Conservation (phyloP, 1,140 invertebrate genomes). For the Drosophila tani region DNA sequence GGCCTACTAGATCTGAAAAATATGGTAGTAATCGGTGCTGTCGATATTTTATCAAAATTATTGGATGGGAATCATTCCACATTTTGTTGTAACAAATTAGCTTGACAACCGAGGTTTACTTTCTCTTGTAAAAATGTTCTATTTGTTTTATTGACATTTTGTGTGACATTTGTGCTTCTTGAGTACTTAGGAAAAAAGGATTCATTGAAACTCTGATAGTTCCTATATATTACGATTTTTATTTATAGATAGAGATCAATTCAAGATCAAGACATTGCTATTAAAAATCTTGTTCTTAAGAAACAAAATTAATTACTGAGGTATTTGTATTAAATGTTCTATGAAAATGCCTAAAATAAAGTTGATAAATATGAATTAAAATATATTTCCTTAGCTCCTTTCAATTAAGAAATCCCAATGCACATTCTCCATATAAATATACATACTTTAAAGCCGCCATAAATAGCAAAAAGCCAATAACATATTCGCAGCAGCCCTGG, state of each 20-base stretch:
- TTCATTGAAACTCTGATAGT: too few relatives aligned
- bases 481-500: background rate
- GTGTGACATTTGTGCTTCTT: slow-evolving; percentile 2
- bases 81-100: slow-evolving; percentile 42
- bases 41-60: too few relatives aligned
- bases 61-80: too few relatives aligned
- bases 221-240: too few relatives aligned
- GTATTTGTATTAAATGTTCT: too few relatives aligned
- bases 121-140: slow-evolving; percentile 8
- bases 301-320: too few relatives aligned
- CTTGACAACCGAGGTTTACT: slow-evolving; percentile 31
- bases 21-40: too few relatives aligned
- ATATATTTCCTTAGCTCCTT: background rate
- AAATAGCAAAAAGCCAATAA: background rate
- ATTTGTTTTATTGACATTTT: slow-evolving; percentile 42
- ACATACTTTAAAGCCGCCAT: background rate
- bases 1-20: too few relatives aligned
- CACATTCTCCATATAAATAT: background rate
- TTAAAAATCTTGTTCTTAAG: too few relatives aligned
- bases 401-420: background rate
- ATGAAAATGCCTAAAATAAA: too few relatives aligned
- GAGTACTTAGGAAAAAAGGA: background rate
- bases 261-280: too few relatives aligned
- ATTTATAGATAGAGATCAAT: too few relatives aligned
- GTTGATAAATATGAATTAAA: background rate